Base-by-base conservation (phyloP, 2,888 invertebrate genomes). In the Hydriomena furcata region DNA sequence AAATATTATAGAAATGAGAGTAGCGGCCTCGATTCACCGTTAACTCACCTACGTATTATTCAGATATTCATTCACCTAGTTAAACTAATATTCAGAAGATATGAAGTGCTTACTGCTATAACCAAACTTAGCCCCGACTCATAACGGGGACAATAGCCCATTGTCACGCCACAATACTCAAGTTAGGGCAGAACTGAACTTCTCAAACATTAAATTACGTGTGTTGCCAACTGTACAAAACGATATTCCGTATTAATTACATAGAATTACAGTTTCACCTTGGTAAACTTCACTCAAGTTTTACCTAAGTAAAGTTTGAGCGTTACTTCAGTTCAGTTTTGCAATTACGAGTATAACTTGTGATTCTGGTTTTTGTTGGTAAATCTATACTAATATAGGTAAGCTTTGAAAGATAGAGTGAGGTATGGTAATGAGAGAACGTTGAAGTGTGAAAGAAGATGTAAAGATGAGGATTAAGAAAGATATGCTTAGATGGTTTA, bases 111-210 rank as follows among this genome's bases (percentile, higher is more conserved):
- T 50, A 50, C 30, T 31, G 40, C 11, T 31, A 41, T 46, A 28
- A n/a, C 34, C 27, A 34, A 51, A 52, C 31, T 41, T 32, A 32
- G 34, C 30, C 38, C 21, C 25, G 37, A 24, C 31, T 25, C 42
- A 17, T 42, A 42, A 32, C 46, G 12, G 52, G 52, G 21, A 52
- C 52, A 52, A 52, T 45, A 38, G 47, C 34, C 52, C 43, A 43
- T 52, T 52, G 52, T 52, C 47, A 48, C 46, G 34, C 46, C 52
- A 52, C 47, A 47, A 43, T 36, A 46, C 31, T 38, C 32, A 23
- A 32, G 37, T 42, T 36, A 20, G 28, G 36, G 44, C 12, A 49
- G 21, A 45, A 32, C 38, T 35, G 8, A 38, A 45, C 51, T 41
- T 41, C 51, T 25, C 30, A 7, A 36, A 51, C 51, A 44, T 46